Evolutionary conservation across 2,113 vertebrate species (phyloP).

Genomic region (Columbina picui): DNA sequence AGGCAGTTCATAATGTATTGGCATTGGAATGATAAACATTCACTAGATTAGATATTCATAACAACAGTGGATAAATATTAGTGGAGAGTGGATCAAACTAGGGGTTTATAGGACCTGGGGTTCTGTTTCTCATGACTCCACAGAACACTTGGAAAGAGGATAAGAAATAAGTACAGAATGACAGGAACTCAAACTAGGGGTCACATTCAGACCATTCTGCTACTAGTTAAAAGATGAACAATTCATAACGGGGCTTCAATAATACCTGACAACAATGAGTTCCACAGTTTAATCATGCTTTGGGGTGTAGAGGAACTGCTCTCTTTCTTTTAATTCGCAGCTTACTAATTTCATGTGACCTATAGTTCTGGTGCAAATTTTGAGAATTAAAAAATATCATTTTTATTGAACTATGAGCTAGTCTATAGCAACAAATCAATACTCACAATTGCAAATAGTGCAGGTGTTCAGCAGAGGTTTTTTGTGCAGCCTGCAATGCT

Average conservation of each 20-base stretch:
- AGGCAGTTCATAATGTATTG: not conserved
- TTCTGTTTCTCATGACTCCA: not conserved
- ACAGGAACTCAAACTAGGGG: not conserved
- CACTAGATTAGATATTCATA: not conserved
- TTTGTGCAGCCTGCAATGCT: not conserved
- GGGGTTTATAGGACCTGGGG: not conserved
- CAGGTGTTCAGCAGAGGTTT: not conserved
- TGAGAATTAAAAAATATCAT: not conserved
- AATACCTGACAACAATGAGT: not conserved
- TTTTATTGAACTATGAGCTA: not conserved
- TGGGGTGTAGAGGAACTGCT: not conserved
- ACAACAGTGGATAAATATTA: not conserved
- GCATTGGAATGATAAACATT: not conserved
- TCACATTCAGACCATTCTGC: not conserved
- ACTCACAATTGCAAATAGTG: not conserved
- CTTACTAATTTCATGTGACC: not conserved
- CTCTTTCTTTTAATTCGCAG: not conserved
- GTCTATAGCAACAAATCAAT: not conserved
- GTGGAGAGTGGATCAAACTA: not conserved
- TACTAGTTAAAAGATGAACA: not conserved
- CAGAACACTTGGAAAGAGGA: not conserved
- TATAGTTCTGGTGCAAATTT: not conserved
- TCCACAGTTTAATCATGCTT: not conserved
- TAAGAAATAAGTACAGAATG: not conserved
- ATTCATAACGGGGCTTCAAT: not conserved